A percentile compares a stretch with the other conserved stretches of the same genome.
Evolutionary conservation across 2,113 vertebrate species (phyloP).

Genomic region (Apteryx owenii): DNA sequence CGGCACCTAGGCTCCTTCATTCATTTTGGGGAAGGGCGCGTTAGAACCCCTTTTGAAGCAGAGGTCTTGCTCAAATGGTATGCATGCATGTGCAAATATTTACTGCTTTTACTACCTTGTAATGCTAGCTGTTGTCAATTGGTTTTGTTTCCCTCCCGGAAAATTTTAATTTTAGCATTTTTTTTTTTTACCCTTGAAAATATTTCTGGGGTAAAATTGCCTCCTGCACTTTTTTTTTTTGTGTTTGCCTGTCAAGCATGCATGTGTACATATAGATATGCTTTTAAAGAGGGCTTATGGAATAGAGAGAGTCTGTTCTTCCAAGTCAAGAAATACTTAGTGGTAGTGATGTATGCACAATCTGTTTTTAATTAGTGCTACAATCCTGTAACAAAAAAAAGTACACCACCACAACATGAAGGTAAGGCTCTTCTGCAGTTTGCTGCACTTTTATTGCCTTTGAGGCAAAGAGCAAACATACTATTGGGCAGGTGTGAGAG

Average conservation of each 20-base stretch:
- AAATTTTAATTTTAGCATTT: not conserved
- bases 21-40: too few species aligned
- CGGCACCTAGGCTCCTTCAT: too few species aligned
- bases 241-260: not conserved
- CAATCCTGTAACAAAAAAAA: not conserved
- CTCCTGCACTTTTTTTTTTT: not conserved
- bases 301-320: not conserved
- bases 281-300: not conserved
- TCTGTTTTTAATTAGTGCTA: not conserved
- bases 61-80: accelerated
- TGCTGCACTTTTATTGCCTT: constrained; percentile 22
- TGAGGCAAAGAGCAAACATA: constrained; percentile 72
- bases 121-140: too few species aligned
- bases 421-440: not conserved
- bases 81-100: not conserved
- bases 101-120: too few species aligned
- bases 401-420: not conserved
- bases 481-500: constrained; percentile 76
- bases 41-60: too few species aligned
- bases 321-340: not conserved
- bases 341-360: not conserved
- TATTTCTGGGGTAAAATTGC: not conserved
- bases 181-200: not conserved
- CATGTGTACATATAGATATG: accelerated
- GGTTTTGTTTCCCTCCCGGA: accelerated